phyloP scores from a whole-genome alignment of 1,140 invertebrate genomes.

The Drosophila elegans region DNA sequence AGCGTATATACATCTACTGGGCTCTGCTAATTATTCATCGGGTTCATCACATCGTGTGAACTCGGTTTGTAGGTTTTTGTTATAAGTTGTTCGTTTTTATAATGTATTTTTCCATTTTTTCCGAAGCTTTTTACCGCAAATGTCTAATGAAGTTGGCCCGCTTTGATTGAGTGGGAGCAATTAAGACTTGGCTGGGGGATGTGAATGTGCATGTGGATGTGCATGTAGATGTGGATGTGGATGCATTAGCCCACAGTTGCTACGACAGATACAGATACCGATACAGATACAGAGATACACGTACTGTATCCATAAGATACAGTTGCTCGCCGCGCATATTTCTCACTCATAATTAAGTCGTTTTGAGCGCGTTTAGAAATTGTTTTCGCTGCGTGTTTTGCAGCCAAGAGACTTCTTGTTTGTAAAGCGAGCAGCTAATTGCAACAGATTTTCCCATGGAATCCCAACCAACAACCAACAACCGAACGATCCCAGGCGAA shows the following conservation, averaged over 20 bases:
- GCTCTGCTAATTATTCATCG: constrained; percentile 70
- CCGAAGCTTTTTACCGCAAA: constrained; percentile 75
- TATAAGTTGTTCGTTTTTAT: constrained; percentile 56
- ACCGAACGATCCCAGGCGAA: constrained; percentile 48
- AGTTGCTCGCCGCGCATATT: constrained; percentile 78
- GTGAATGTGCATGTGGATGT: not conserved
- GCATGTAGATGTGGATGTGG: not conserved
- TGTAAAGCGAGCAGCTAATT: constrained; percentile 76
- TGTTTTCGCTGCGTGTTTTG: constrained; percentile 79
- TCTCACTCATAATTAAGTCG: constrained; percentile 82
- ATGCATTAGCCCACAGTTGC: constrained; percentile 12
- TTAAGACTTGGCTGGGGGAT: constrained; percentile 35
- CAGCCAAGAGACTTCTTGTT: constrained; percentile 43
- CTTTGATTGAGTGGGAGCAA: constrained; percentile 82
- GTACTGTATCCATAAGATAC: constrained; percentile 53
- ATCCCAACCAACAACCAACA: constrained; percentile 11
- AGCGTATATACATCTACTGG: constrained; percentile 28
- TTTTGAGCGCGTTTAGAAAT: constrained; percentile 83
- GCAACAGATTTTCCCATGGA: constrained; percentile 79
- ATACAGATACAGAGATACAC: constrained; percentile 5
- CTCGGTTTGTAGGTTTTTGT: constrained; percentile 81
- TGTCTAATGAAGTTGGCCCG: constrained; percentile 82
- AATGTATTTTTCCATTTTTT: constrained; percentile 29
- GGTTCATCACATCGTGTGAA: constrained; percentile 71
- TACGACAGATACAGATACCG: constrained; percentile 7